Conservation (phyloP, 2,113 vertebrate genomes). For the Ursus arctos region DNA sequence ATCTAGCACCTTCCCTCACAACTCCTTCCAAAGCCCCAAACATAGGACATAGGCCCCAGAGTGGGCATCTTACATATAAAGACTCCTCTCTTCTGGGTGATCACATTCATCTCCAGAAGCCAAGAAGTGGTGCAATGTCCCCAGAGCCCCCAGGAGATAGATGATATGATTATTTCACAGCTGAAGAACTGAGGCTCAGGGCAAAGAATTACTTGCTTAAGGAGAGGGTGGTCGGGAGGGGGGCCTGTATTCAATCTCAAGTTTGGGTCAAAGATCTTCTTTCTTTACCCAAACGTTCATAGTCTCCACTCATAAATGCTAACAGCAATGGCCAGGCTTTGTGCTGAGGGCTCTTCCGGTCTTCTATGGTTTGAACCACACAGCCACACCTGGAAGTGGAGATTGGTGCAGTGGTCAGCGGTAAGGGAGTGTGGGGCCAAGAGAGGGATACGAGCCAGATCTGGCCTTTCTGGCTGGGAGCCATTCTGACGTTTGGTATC, state of each 20-base stretch:
- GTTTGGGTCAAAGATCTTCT: not conserved
- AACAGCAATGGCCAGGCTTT: not conserved
- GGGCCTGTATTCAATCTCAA: not conserved
- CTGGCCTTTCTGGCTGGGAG: not conserved
- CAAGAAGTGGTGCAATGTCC: not conserved
- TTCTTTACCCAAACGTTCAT: not conserved
- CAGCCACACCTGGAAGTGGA: accelerated
- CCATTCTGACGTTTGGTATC: not conserved
- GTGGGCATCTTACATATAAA: not conserved
- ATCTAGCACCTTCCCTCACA: not conserved
- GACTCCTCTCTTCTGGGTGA: not conserved
- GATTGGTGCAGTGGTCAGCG: not conserved
- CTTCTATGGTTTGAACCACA: too few species aligned
- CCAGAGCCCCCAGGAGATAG: not conserved
- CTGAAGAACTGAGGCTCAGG: not conserved
- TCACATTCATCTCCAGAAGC: not conserved
- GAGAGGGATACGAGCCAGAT: not conserved
- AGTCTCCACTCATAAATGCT: not conserved
- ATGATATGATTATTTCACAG: not conserved
- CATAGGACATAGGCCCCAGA: too few species aligned
- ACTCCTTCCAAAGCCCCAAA: not conserved
- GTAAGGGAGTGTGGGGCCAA: too few species aligned
- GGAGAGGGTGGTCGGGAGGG: not conserved
- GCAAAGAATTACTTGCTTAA: not conserved
- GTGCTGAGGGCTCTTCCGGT: not conserved